A percentile compares a stretch with the other conserved stretches of the same genome.
phyloP scores from a whole-genome alignment of 2,113 vertebrate species.

The Fregetta grallaria region DNA sequence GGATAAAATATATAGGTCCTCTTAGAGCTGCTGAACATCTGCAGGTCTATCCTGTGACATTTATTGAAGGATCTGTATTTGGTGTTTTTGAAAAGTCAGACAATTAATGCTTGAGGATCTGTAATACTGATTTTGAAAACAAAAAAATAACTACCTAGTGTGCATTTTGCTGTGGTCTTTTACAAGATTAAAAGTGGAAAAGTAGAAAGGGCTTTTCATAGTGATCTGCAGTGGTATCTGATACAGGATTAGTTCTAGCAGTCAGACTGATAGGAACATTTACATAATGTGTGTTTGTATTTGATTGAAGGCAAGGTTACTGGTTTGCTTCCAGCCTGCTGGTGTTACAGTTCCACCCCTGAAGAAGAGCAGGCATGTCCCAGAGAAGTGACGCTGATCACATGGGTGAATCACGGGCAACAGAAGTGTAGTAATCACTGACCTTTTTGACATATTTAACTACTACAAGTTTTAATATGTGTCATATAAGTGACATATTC shows the following conservation, averaged over 20 bases:
- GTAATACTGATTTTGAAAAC: background rate
- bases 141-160: background rate
- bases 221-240: background rate
- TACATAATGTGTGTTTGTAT: background rate
- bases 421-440: slow-evolving; percentile 13
- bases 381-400: slow-evolving; percentile 11
- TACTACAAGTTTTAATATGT: background rate
- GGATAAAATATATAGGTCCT: background rate
- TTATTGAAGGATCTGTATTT: background rate
- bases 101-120: background rate
- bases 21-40: background rate
- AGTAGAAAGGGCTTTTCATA: background rate
- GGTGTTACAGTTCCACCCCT: background rate
- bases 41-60: background rate
- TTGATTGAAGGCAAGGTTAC: background rate
- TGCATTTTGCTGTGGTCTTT: background rate
- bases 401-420: background rate
- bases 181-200: background rate
- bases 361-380: background rate
- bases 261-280: background rate
- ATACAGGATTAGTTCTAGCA: background rate
- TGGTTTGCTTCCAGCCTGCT: background rate
- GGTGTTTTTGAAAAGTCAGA: background rate
- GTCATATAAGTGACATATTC: background rate
- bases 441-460: slow-evolving; percentile 25